Evolutionary conservation across 2,113 vertebrate genomes (phyloP), one percentile per base, ranked within the genome.

Genomic region (Callaeas wilsoni): DNA sequence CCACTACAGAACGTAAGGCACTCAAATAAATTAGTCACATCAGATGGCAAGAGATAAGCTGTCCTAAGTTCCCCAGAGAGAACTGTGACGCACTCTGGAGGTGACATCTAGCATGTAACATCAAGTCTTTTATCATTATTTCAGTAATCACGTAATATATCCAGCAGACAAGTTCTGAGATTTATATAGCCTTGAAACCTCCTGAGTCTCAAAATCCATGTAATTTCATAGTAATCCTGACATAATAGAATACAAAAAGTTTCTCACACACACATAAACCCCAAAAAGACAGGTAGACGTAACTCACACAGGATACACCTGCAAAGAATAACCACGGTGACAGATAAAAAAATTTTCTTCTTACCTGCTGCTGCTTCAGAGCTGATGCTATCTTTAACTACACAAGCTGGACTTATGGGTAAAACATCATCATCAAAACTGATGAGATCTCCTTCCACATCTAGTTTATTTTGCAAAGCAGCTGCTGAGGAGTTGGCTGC

Each of bases 351-450:
- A 16, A 2, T 13, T 9, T 62, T 74, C 26, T 74, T 92, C 97
- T 98, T 95, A 98, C 98, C 98, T 90, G 97, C 87, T 93, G 84
- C 88, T 64, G 80, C n/a, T 78, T 98, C 98, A 84, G 97, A 96
- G 94, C 53, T 60, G 49, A 83, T 13, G 75, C 42, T 50, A 47
- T 97, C 97, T 96, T 97, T 96, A 87, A 84, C 89, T 46, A 49
- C 33, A 60, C n/a, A 92, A 70, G 52, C 32, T 69, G 94, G 55
- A 69, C 70, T 96, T 52, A 94, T 29, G 33, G 97, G 97, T 75
- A 98, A 95, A 93, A 98, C 17, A 3, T 98, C 98, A 78, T 98
- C 98, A 90, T 98, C 98, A 90, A 98, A 98, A 92, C 98, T 98
- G 94, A 98, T 98, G 46, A 98, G 96, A 96, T 98, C 98, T 33